Evolutionary conservation across 1,140 invertebrate species (phyloP), one percentile per base, ranked within the genome.

Genomic region (Colletes gigas): DNA sequence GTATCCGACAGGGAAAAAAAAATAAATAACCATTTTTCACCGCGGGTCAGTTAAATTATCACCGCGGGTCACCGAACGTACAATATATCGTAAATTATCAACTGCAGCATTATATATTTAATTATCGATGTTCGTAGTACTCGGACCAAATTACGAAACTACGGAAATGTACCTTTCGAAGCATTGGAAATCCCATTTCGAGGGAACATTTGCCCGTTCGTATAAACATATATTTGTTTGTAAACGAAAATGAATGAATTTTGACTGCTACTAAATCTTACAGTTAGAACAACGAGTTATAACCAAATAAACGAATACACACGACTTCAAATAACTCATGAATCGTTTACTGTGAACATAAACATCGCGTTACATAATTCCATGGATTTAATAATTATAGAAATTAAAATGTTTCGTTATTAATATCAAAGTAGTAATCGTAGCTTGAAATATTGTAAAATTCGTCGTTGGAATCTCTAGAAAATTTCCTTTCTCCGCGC

Each of bases 41-140:
- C 14, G n/a, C 41, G 15, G n/a, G 39, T 66, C 41, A 55, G 19
- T 44, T 19, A 63, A 73, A 73, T 73, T 73, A 73, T 63, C 47
- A 21, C 21, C 41, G 41, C n/a, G n/a, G 0, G 30, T 47, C 9
- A 39, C 19, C 1, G 19, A 44, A 59, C 15, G 41, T 47, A 63
- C 30, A 68, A 47, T 19, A 8, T 15, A 63, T 44, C 62, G 62
- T 63, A 63, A 63, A 63, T 63, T 63, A 17, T 39, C 9, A n/a
- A 21, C 57, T 21, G 21, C 7, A 10, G 6, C 19, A 41, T 21
- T 9, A 55, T 68, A 57, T 47, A 55, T 68, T 47, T 68, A 50
- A 30, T 52, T 52, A 52, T 52, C 39, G 14, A n/a, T n/a, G 9
- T 12, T 41, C 15, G 17, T 63, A 63, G 30, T 17, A 8, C 6